Conservation (phyloP, 2,113 vertebrate species). For the Oryzias melastigma region DNA sequence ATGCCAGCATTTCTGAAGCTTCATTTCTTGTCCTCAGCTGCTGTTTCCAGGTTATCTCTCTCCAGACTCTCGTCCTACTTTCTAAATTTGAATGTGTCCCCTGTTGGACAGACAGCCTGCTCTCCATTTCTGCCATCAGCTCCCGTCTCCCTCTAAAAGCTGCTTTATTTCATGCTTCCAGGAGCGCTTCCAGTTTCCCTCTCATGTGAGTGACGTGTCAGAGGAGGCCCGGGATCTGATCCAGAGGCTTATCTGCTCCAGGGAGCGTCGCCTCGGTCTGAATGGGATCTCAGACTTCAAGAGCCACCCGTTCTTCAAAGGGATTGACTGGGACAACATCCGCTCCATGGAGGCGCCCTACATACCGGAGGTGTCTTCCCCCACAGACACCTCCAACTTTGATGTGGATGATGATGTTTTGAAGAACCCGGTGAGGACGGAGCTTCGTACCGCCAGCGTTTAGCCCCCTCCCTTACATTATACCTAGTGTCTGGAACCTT, state of each 20-base stretch:
- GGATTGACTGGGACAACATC: constrained; percentile 94
- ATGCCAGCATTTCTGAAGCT: background rate
- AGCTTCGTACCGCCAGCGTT: too few relatives aligned
- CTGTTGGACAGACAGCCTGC: constrained; percentile 1
- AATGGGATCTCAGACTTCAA: constrained; percentile 94
- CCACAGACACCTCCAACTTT: constrained; percentile 97
- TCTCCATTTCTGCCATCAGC: constrained; percentile 13
- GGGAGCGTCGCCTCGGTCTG: constrained; percentile 88
- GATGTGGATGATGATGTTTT: constrained; percentile 95
- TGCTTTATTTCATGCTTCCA: constrained; percentile 43
- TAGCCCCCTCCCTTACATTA: background rate
- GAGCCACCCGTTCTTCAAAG: constrained; percentile 88
- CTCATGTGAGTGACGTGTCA: constrained; percentile 89
- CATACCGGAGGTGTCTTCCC: constrained; percentile 96
- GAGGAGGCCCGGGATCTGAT: constrained; percentile 96
- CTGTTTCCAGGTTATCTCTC: constrained; percentile 44
- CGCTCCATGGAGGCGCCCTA: constrained; percentile 90
- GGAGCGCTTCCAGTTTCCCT: constrained; percentile 97
- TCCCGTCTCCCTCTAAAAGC: background rate
- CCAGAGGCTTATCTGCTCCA: constrained; percentile 90
- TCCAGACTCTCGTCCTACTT: constrained; percentile 55
- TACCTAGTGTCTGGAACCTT: too few relatives aligned
- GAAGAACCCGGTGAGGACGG: constrained; percentile 84
- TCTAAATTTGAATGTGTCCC: constrained; percentile 48
- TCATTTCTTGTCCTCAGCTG: background rate